phyloP scores from a whole-genome alignment of 2,888 invertebrate species.

The Eremobia ochroleuca region DNA sequence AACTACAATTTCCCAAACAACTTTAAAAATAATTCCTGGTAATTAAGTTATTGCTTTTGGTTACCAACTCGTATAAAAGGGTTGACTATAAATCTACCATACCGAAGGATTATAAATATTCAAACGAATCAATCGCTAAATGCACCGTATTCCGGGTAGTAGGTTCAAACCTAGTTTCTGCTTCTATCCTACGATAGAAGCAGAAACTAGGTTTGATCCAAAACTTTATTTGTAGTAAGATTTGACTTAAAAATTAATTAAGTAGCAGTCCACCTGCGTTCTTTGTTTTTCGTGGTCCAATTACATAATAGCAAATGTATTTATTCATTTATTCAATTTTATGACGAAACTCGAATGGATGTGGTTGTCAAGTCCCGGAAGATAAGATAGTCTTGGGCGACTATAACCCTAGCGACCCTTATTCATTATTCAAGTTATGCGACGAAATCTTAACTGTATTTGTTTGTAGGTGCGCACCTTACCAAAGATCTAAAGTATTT shows the following conservation, averaged over 20 bases:
- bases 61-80: not conserved
- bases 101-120: constrained; percentile 11
- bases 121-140: constrained; percentile 10
- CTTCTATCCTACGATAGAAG: not conserved
- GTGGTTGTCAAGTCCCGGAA: constrained; percentile 74
- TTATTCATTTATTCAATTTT: constrained; percentile 67
- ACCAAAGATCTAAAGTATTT: constrained; percentile 39
- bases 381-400: constrained; percentile 76
- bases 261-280: not conserved
- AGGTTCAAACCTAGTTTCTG: too few species aligned
- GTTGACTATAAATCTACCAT: not conserved
- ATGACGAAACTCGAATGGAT: constrained; percentile 60
- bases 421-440: constrained; percentile 81
- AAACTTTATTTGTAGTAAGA: not conserved
- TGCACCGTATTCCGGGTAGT: not conserved
- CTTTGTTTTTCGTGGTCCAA: constrained; percentile 39
- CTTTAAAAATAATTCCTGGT: not conserved
- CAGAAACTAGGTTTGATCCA: not conserved
- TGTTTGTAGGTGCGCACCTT: constrained; percentile 53
- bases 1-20: constrained; percentile 2
- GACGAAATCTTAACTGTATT: constrained; percentile 77
- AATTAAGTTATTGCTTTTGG: not conserved
- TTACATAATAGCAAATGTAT: constrained; percentile 62
- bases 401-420: constrained; percentile 77
- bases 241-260: not conserved